Conservation (phyloP, 2,797 vertebrate species). For the Hephaestus fuliginosus region DNA sequence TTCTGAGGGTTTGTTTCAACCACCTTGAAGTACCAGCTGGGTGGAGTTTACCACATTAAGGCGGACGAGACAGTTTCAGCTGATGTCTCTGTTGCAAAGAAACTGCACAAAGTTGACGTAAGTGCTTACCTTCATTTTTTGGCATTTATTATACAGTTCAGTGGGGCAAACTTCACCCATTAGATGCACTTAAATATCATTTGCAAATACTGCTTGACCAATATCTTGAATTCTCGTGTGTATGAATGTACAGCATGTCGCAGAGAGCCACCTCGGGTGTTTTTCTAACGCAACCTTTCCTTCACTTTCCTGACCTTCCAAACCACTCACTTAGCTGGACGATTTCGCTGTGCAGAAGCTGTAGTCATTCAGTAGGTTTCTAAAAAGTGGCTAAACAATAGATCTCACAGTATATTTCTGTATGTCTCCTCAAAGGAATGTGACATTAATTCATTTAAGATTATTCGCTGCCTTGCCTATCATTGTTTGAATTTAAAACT, state of each 20-base stretch:
- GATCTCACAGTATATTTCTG: slow-evolving; percentile 11
- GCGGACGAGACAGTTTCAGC: slow-evolving; percentile 1
- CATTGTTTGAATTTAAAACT: slow-evolving; percentile 11
- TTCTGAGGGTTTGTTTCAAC: slow-evolving; percentile 42
- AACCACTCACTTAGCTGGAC: slow-evolving; percentile 12
- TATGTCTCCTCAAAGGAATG: slow-evolving; percentile 24
- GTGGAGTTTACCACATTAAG: slow-evolving; percentile 44
- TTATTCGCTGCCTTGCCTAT: slow-evolving; percentile 1
- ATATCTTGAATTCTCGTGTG: slow-evolving; percentile 26
- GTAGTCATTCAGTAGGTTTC: slow-evolving; percentile 19
- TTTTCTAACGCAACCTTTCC: slow-evolving; percentile 38
- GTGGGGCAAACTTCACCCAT: slow-evolving; percentile 29
- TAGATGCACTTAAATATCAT: slow-evolving; percentile 53
- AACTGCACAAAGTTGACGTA: slow-evolving; percentile 26
- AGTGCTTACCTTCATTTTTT: slow-evolving; percentile 16
- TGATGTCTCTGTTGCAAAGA: not conserved
- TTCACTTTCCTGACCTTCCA: not conserved
- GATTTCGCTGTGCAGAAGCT: slow-evolving; percentile 24
- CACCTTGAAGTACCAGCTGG: slow-evolving; percentile 43
- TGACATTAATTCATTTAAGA: slow-evolving; percentile 1
- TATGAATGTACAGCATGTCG: slow-evolving; percentile 1
- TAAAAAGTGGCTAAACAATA: not conserved
- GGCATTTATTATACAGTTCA: slow-evolving; percentile 22
- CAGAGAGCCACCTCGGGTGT: slow-evolving; percentile 24
- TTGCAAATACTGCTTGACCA: slow-evolving; percentile 29